Base-by-base conservation (phyloP, 1,140 invertebrate genomes). In the Hyposmocoma kahamanoa region DNA sequence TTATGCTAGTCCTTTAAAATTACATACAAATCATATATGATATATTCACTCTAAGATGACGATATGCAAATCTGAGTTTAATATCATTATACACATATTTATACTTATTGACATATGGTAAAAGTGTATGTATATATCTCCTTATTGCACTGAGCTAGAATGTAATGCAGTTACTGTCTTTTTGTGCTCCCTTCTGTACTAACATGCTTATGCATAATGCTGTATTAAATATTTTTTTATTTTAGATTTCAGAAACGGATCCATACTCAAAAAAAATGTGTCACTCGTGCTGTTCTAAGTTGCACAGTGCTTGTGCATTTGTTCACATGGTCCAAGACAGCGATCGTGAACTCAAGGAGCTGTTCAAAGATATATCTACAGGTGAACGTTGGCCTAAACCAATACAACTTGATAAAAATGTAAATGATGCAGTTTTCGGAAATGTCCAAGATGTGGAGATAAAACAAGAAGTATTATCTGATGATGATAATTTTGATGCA, bases 401-500 rank as follows among this genome's bases (percentile, higher is more conserved):
- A 0, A 84, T 84, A 42, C 64, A 78, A 52, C 47, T 81, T 0
- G 64, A 74, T 18, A 73, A 64, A 46, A 72, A 67, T 48, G 19
- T 80, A 3, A 60, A 67, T 21, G 57, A 52, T 24, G 47, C 38
- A 8, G 19, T 67, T 17, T 62, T 54, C 32, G 57, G 61, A 22
- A 59, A 53, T 47, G 3, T 59, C 24, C 46, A 52, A 17, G 46
- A 71, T 21, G 45, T 80, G 18, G 68, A 80, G 36, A 64, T 81
- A 1, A 84, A 84, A 45, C 56, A 80, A 51, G 80, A 84, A 54
- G 48, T 72, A 0, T 6, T 72, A n/a, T 73, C 75, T 0, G 80
- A 84, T 51, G 66, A 72, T 15, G 77, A 77, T 26, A 48, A 49
- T 45, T 36, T 24, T 15, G 32, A 43, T 38, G 26, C 9, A 10